Conservation (phyloP, 2,888 invertebrate genomes). For the Lithophane socia region DNA sequence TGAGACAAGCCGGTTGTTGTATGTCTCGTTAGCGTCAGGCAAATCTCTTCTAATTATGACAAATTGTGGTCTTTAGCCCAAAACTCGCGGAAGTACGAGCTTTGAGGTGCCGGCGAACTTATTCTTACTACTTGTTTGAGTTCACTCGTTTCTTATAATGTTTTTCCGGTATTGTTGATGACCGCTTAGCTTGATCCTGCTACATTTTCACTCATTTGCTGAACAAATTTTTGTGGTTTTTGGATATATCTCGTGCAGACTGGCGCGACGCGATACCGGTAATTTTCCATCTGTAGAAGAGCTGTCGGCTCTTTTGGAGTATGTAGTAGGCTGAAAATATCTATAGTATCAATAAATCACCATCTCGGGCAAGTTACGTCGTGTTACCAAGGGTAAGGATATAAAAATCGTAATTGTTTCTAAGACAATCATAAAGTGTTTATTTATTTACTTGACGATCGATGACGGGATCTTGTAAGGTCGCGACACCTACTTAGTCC, state of each 20-base stretch:
- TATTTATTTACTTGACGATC: slow-evolving; percentile 58
- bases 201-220: neutral
- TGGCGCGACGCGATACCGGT: too few relatives aligned
- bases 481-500: slow-evolving; percentile 59
- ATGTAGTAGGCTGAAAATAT: neutral
- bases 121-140: slow-evolving; percentile 4
- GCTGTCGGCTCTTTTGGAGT: neutral
- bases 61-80: slow-evolving; percentile 38
- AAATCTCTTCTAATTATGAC: slow-evolving; percentile 42
- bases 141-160: slow-evolving; percentile 1
- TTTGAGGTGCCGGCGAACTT: slow-evolving; percentile 15
- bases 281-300: neutral
- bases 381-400: slow-evolving; percentile 13
- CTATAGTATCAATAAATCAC: neutral
- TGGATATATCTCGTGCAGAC: neutral
- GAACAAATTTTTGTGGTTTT: too few relatives aligned
- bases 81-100: slow-evolving; percentile 6
- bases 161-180: neutral
- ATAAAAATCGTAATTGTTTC: slow-evolving; percentile 7
- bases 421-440: slow-evolving; percentile 33
- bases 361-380: neutral
- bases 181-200: neutral
- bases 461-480: slow-evolving; percentile 52
- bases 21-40: slow-evolving; percentile 34
- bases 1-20: slow-evolving; percentile 23